phyloP scores from a whole-genome alignment of 2,797 vertebrate species.

The Anguilla pacifica region DNA sequence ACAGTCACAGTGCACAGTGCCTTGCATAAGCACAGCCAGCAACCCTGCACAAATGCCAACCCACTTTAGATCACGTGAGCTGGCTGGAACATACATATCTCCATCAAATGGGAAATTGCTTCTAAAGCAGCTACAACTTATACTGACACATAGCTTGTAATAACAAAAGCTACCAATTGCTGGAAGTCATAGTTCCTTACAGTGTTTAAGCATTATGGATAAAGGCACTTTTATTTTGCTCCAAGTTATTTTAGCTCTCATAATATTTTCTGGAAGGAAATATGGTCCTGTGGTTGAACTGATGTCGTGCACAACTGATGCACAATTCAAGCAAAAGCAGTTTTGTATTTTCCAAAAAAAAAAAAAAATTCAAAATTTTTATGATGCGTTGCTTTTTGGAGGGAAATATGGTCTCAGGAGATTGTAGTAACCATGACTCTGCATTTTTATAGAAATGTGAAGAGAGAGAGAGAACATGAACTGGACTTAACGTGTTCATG shows the following conservation, averaged over 20 bases:
- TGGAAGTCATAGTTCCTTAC: slow-evolving; percentile 44
- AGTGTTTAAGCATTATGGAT: background rate
- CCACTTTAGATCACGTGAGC: background rate
- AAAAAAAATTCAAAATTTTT: background rate
- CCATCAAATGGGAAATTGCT: background rate
- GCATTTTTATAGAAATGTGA: background rate
- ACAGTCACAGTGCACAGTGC: background rate
- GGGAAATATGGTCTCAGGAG: background rate
- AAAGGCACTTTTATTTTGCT: background rate
- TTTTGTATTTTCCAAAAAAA: too few species aligned
- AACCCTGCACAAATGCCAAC: background rate
- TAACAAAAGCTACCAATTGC: slow-evolving; percentile 31
- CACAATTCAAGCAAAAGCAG: background rate
- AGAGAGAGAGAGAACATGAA: background rate
- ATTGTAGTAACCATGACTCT: background rate
- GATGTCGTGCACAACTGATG: background rate
- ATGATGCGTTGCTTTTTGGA: background rate
- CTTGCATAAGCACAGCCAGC: background rate
- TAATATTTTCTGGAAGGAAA: background rate
- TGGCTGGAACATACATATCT: background rate
- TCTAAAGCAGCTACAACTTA: background rate
- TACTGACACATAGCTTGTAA: slow-evolving; percentile 1
- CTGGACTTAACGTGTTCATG: too few species aligned
- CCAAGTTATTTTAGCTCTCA: background rate
- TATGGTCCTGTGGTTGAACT: background rate